These are phyloP conservation scores for Rambutsinella grinnellia DNA, from an alignment of 2,888 invertebrate genomes.

Conservation along the genomic window DNA sequence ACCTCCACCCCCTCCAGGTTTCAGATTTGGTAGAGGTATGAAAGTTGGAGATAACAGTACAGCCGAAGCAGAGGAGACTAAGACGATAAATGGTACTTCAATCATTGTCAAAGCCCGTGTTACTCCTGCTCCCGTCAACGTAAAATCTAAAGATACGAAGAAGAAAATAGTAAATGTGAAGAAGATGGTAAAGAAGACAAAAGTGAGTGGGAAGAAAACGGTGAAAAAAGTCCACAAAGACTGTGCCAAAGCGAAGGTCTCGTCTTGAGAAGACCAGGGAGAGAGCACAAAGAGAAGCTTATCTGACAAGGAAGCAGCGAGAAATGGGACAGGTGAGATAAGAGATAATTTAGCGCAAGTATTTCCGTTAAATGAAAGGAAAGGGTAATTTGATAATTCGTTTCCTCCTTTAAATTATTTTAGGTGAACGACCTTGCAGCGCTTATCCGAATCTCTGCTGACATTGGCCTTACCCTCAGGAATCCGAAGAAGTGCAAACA, in stretches of 20 bases:
- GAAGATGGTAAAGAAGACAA: constrained; percentile 7
- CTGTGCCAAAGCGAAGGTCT: constrained; percentile 30
- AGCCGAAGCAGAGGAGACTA: background rate
- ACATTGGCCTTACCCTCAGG: constrained; percentile 50
- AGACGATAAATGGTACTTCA: background rate
- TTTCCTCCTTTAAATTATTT: too few species aligned
- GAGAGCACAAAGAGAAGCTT: constrained; percentile 29
- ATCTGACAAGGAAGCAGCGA: constrained; percentile 33
- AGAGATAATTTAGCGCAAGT: too few species aligned
- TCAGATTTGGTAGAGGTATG: constrained; percentile 1
- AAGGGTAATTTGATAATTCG: too few species aligned
- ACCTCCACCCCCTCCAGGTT: constrained; percentile 10
- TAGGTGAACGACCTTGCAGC: constrained; percentile 56
- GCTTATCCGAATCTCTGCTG: constrained; percentile 51
- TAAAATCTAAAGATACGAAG: background rate
- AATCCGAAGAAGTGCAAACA: constrained; percentile 50
- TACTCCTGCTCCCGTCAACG: background rate
- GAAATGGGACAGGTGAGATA: constrained; percentile 43
- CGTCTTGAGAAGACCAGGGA: constrained; percentile 24
- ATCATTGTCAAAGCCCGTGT: background rate
- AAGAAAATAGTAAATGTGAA: background rate
- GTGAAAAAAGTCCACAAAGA: constrained; percentile 17
- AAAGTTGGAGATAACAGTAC: constrained; percentile 3
- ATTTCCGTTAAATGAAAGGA: background rate
- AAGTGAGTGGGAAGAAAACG: constrained; percentile 11